Evolutionary conservation across 1,140 invertebrate species (phyloP).

Genomic region (Platyura marginata): DNA sequence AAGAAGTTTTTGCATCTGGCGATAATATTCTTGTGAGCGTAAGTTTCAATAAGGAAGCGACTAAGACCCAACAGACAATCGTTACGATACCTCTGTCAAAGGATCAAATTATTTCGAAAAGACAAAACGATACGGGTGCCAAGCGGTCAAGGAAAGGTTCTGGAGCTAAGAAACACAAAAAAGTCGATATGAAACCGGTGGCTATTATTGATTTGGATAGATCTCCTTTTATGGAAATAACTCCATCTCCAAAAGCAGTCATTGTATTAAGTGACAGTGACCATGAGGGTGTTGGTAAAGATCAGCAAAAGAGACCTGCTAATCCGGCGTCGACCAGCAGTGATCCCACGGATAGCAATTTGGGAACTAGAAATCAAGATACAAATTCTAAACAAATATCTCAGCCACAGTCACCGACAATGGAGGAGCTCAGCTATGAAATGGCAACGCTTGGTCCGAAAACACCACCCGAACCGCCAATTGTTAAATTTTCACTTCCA

Average conservation of each 20-base stretch:
- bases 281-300: slow-evolving; percentile 25
- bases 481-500: slow-evolving; percentile 42
- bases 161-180: slow-evolving; percentile 18
- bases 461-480: slow-evolving; percentile 46
- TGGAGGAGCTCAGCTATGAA: background rate
- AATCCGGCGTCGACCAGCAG: background rate
- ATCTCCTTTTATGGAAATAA: slow-evolving; percentile 63
- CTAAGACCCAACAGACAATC: slow-evolving; percentile 23
- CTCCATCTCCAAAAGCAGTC: slow-evolving; percentile 56
- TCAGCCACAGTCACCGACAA: background rate
- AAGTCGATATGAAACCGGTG: slow-evolving; percentile 40
- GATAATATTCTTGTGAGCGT: slow-evolving; percentile 84
- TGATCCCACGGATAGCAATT: background rate
- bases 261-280: slow-evolving; percentile 69
- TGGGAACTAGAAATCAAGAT: background rate
- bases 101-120: slow-evolving; percentile 18
- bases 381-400: background rate
- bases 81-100: slow-evolving; percentile 15
- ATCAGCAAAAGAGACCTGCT: background rate
- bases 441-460: slow-evolving; percentile 36
- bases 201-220: slow-evolving; percentile 70
- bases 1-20: slow-evolving; percentile 80
- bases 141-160: slow-evolving; percentile 7
- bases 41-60: slow-evolving; percentile 63
- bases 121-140: slow-evolving; percentile 15